A percentile compares a stretch with the other conserved stretches of the same genome.
Conservation (phyloP, 1,140 invertebrate species). For the Drosophila albomicans region DNA sequence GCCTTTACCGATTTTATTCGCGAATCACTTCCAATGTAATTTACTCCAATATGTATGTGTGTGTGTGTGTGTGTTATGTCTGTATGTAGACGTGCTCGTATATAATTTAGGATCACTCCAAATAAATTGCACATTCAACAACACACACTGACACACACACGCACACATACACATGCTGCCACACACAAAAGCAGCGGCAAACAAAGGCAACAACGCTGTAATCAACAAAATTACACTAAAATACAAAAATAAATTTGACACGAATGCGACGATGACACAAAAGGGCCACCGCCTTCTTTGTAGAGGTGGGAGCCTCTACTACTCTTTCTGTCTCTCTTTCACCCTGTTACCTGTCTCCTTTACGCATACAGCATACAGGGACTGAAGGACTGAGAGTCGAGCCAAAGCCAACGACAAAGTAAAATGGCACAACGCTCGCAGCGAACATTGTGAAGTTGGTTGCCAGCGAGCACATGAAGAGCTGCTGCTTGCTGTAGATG, state of each 20-base stretch:
- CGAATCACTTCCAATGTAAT: slow-evolving; percentile 21
- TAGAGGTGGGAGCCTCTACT: not conserved
- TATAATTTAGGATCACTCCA: slow-evolving; percentile 72
- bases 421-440: slow-evolving; percentile 74
- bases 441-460: slow-evolving; percentile 68
- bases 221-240: slow-evolving; percentile 83
- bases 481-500: slow-evolving; percentile 46
- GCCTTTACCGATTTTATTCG: not conserved
- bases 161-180: not conserved
- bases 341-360: slow-evolving; percentile 3
- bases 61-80: not conserved
- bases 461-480: slow-evolving; percentile 55
- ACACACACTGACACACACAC: slow-evolving; percentile 28
- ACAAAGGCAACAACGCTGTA: slow-evolving; percentile 71
- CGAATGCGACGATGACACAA: slow-evolving; percentile 81
- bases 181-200: slow-evolving; percentile 26
- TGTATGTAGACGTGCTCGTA: slow-evolving; percentile 32
- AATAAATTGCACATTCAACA: slow-evolving; percentile 76
- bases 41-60: slow-evolving; percentile 6
- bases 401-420: slow-evolving; percentile 40
- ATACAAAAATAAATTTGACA: slow-evolving; percentile 83
- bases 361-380: slow-evolving; percentile 8
- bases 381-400: not conserved
- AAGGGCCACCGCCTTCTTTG: slow-evolving; percentile 32
- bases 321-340: not conserved